Evolutionary conservation across 2,888 invertebrate species (phyloP), one percentile per base, ranked within the genome.

Genomic region (Carabus problematicus): DNA sequence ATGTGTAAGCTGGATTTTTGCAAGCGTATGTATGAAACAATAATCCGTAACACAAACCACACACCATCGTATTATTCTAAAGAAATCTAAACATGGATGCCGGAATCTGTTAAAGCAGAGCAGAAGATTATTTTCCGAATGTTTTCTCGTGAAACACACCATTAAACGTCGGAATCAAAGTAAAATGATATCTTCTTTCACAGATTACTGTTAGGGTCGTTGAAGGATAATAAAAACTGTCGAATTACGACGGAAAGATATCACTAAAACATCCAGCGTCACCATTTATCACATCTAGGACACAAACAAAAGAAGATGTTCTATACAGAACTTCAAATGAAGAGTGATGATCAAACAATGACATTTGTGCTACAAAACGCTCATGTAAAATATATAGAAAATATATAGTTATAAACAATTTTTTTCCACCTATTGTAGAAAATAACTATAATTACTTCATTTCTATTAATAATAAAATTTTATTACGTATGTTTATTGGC

Each of bases 311-410:
- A 40, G 56, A 56, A 56, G 29, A 56, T 45, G 29, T 29, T 29
- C 6, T 29, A 56, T 12, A 52, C 52, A 52, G 52, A 52, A 56
- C 39, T 39, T 29, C 56, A 56, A 56, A 56, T 56, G 56, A 56
- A 56, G 56, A 56, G n/a, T 56, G 56, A 56, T 29, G 56, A 56
- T 55, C 19, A 29, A 18, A 19, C 18, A 56, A 18, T 56, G 56
- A 56, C 56, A 29, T 56, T 12, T n/a, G 12, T 39, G 7, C 11
- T 12, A 12, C 3, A 12, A 45, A 40, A 40, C 56, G 9, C 2
- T n/a, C 8, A 18, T 56, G 39, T 8, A 6, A 54, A 8, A 56
- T 6, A 56, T 12, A 40, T 39, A 2, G 41, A 40, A 56, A 56
- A 39, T 12, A 29, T 40, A 56, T 6, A 56, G 11, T 40, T 14